These are phyloP conservation scores for Pitangus sulphuratus DNA, from an alignment of 2,797 vertebrate genomes.

Conservation along the genomic window DNA sequence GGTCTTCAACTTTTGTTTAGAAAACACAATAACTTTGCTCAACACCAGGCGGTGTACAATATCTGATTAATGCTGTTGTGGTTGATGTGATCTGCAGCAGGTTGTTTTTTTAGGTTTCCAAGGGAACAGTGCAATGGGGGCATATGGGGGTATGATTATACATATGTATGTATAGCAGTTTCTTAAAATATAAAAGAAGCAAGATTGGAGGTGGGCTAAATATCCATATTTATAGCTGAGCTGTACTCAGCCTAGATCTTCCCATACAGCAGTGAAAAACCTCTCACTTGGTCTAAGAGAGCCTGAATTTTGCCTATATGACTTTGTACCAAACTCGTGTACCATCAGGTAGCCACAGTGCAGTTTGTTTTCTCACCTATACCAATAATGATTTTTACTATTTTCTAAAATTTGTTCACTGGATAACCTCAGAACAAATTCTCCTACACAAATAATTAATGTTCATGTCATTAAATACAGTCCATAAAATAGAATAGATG, in stretches of 20 bases:
- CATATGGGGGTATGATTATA: not conserved
- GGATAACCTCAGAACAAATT: not conserved
- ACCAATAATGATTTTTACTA: not conserved
- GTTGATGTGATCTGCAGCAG: not conserved
- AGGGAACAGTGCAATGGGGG: not conserved
- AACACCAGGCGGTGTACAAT: not conserved
- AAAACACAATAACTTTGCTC: not conserved
- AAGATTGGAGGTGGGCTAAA: not conserved
- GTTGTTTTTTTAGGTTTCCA: not conserved
- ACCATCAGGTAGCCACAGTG: not conserved
- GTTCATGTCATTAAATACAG: not conserved
- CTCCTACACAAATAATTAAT: not conserved
- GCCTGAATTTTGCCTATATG: not conserved
- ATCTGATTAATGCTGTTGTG: not conserved
- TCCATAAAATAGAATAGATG: not conserved
- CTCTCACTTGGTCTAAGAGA: not conserved
- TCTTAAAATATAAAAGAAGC: slow-evolving; percentile 6
- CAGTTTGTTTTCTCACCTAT: not conserved
- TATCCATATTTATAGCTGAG: not conserved
- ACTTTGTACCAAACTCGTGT: not conserved
- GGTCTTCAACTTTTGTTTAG: not conserved
- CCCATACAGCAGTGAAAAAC: not conserved
- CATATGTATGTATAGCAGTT: not conserved
- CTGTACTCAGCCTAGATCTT: not conserved
- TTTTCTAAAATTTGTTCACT: not conserved